These are phyloP conservation scores for Pterobdella sp. DNA, from an alignment of 2,888 invertebrate genomes.

Conservation along the genomic window DNA sequence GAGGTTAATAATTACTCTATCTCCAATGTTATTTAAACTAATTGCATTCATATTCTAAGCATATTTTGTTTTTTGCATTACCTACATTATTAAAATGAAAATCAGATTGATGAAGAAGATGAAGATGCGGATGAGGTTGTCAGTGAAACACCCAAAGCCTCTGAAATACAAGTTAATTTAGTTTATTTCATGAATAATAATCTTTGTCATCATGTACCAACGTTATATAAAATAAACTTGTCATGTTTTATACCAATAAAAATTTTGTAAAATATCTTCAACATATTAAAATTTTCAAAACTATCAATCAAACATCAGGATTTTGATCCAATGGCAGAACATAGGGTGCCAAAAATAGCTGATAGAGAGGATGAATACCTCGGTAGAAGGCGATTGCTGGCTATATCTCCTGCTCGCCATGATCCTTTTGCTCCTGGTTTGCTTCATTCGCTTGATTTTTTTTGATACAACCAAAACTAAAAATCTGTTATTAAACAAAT, in stretches of 20 bases:
- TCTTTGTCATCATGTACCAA: too few relatives aligned
- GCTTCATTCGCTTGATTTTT: too few relatives aligned
- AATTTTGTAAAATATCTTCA: too few relatives aligned
- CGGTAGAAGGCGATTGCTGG: slow-evolving; percentile 71
- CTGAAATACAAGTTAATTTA: slow-evolving; percentile 5
- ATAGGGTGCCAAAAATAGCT: slow-evolving; percentile 77
- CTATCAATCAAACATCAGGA: slow-evolving; percentile 41
- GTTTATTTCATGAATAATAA: too few relatives aligned
- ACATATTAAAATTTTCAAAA: neutral
- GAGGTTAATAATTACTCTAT: neutral
- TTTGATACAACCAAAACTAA: too few relatives aligned
- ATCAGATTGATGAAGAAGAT: slow-evolving; percentile 7
- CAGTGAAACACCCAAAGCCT: neutral
- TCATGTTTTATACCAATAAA: neutral
- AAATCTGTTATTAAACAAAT: too few relatives aligned
- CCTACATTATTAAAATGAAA: neutral
- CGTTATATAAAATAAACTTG: too few relatives aligned
- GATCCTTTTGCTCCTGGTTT: slow-evolving; percentile 86
- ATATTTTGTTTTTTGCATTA: neutral
- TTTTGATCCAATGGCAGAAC: slow-evolving; percentile 49
- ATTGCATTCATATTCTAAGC: neutral
- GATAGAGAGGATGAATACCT: slow-evolving; percentile 95
- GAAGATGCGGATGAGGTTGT: slow-evolving; percentile 23
- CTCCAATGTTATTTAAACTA: neutral
- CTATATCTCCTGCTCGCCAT: slow-evolving; percentile 80